Evolutionary conservation across 2,797 vertebrate species (phyloP).

Genomic region (Sphenodon punctatus): DNA sequence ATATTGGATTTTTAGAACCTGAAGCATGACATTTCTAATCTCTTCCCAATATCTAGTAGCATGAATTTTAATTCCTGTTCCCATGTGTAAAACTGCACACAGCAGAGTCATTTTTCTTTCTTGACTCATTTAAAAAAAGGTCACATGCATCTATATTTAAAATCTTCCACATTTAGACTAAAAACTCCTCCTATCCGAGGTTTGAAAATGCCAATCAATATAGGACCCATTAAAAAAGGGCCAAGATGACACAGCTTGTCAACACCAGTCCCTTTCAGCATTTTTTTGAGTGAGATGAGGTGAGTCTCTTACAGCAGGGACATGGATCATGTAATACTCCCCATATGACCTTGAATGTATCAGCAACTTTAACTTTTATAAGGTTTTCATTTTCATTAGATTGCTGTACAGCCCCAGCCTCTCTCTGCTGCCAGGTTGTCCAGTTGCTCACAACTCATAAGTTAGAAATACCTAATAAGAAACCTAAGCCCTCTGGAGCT

Average conservation of each 20-base stretch:
- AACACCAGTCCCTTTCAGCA: constrained; percentile 21
- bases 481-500: constrained; percentile 34
- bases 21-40: too few species aligned
- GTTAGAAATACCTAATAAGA: constrained; percentile 32
- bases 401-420: background rate
- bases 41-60: too few species aligned
- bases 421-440: background rate
- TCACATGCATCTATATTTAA: constrained; percentile 29
- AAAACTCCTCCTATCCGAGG: constrained; percentile 12
- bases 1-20: too few species aligned
- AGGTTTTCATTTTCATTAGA: constrained; percentile 51
- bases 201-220: constrained; percentile 27
- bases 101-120: background rate
- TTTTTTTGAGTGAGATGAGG: constrained; percentile 24
- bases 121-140: constrained; percentile 16
- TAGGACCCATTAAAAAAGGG: constrained; percentile 1
- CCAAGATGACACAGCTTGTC: constrained; percentile 34
- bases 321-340: constrained; percentile 4
- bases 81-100: constrained; percentile 9
- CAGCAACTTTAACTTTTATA: constrained; percentile 42
- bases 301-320: constrained; percentile 16
- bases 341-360: background rate
- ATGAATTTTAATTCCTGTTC: background rate
- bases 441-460: constrained; percentile 1
- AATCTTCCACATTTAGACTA: constrained; percentile 4